Evolutionary conservation across 2,113 vertebrate genomes (phyloP), one percentile per base, ranked within the genome.

Genomic region (Choloepus hoffmanni): DNA sequence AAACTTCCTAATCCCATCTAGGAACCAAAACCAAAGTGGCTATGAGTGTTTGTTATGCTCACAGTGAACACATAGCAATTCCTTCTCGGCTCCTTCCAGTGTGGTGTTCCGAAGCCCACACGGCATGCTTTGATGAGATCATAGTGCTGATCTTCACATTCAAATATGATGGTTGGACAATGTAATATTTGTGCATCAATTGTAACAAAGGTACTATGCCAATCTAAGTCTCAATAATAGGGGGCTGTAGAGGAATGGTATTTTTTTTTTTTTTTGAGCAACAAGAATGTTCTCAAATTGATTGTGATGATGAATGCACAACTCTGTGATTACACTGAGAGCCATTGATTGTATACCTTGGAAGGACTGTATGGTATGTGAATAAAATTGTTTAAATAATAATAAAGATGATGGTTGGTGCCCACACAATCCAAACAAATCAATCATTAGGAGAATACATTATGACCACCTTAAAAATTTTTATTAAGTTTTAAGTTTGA

Each of bases 401-500:
- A 50, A 50, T 50, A 50, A 58, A 40, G 63, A 43, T n/a, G 7
- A 53, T 11, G 18, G 1, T 33, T 33, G 21, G 73, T 45, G n/a
- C 48, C 60, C 19, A 74, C 4, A 40, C 36, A 72, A 82, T 50
- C 48, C 55, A 67, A 67, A 89, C 23, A 48, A 62, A 70, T 43
- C 30, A n/a, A 21, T 81, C 11, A 50, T 50, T 50, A 50, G 48
- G 4, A 50, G 48, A 50, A 50, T 50, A 72, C 13, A 90, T 33
- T 40, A 85, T 43, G 24, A 76, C 12, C 4, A 23, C 21, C 18
- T 53, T 68, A 68, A 91, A 91, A 85, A 81, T 58, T 72, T 73
- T 63, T 67, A 67, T 76, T 33, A 89, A 77, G 9, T 70, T 92
- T 92, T 76, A 96, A 72, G 58, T 55, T 70, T 82, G 23, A 86